Percentiles rank a stretch among this genome's conserved stretches.
Evolutionary conservation across 2,797 vertebrate species (phyloP).

Genomic region (Dipus sagitta): DNA sequence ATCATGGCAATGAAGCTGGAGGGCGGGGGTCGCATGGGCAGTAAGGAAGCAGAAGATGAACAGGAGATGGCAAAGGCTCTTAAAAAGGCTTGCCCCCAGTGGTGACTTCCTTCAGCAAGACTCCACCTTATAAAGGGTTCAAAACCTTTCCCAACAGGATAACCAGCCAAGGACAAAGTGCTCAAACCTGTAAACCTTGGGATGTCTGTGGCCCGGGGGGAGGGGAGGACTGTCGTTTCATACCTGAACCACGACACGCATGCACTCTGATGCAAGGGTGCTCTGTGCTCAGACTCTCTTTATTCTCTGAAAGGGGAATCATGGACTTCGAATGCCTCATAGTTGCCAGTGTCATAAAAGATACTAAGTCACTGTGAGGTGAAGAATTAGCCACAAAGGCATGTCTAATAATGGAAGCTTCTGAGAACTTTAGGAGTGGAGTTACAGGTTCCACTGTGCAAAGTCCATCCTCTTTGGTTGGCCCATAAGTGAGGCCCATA

Average conservation of each 20-base stretch:
- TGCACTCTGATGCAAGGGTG: not conserved
- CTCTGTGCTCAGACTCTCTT: not conserved
- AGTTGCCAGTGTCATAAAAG: not conserved
- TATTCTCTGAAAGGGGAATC: not conserved
- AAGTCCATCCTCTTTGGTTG: not conserved
- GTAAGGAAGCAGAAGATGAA: too few species aligned
- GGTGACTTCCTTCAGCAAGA: too few species aligned
- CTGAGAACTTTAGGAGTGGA: not conserved
- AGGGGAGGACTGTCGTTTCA: not conserved
- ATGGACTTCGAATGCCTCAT: not conserved
- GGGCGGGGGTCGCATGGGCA: too few species aligned
- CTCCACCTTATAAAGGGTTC: too few species aligned
- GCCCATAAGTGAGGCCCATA: not conserved
- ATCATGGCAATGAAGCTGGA: too few species aligned
- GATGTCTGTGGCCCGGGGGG: too few species aligned
- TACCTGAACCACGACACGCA: not conserved
- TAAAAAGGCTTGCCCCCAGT: too few species aligned
- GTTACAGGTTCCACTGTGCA: accelerated
- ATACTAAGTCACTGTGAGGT: not conserved
- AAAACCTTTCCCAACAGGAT: too few species aligned
- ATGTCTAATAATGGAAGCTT: not conserved
- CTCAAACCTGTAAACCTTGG: too few species aligned
- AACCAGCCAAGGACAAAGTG: too few species aligned
- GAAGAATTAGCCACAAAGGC: not conserved
- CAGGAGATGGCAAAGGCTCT: too few species aligned